These are phyloP conservation scores for Drosophila pruinosa DNA, from an alignment of 1,140 invertebrate genomes.

Conservation along the genomic window DNA sequence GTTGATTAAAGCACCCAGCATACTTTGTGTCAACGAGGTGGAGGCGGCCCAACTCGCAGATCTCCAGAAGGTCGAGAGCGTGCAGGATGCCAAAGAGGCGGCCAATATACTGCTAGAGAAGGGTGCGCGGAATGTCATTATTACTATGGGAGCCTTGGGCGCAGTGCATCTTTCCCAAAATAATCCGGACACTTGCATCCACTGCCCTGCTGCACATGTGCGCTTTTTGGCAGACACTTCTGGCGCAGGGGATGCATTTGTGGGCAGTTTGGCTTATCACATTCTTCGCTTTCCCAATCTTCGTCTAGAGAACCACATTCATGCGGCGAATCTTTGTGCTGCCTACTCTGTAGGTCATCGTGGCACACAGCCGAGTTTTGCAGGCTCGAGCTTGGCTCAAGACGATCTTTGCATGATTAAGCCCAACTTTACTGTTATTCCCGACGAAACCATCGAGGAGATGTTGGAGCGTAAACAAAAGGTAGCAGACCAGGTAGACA, in stretches of 20 bases:
- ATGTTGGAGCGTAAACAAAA: not conserved
- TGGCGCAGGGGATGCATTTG: conserved; percentile 95
- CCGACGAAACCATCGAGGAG: not conserved
- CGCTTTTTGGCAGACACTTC: conserved; percentile 91
- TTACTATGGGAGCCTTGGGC: conserved; percentile 91
- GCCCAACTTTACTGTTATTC: conserved; percentile 32
- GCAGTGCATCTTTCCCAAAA: conserved; percentile 86
- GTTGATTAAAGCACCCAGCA: conserved; percentile 87
- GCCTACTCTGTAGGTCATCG: conserved; percentile 89
- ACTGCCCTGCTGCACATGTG: conserved; percentile 86
- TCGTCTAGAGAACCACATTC: conserved; percentile 87
- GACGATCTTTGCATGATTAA: conserved; percentile 4
- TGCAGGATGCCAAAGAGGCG: conserved; percentile 85
- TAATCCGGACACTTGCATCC: conserved; percentile 81
- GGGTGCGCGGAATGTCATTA: conserved; percentile 90
- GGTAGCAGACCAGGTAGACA: not conserved
- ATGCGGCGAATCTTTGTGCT: conserved; percentile 89
- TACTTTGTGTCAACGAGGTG: conserved; percentile 95
- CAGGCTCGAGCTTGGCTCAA: conserved; percentile 1
- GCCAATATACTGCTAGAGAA: conserved; percentile 85
- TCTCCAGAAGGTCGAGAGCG: conserved; percentile 71
- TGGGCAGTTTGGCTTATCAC: conserved; percentile 93
- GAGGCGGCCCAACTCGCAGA: conserved; percentile 91
- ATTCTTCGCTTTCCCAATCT: conserved; percentile 86
- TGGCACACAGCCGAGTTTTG: conserved; percentile 90